Conservation (phyloP, 2,113 vertebrate genomes). For the Lagopus leucura region DNA sequence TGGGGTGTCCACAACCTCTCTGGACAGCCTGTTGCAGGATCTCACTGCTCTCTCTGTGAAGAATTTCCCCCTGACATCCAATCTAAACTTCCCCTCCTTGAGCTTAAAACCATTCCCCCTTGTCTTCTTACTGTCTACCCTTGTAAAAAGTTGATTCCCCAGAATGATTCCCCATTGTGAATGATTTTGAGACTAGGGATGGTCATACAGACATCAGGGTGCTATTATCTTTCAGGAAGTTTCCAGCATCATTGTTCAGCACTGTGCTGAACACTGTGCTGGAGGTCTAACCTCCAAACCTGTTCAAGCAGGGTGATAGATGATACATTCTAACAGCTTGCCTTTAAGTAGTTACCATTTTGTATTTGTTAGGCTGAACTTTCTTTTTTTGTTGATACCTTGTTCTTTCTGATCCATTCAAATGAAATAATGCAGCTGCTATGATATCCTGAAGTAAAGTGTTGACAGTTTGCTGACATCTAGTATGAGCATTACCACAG, state of each 20-base stretch:
- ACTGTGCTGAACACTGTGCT: not conserved
- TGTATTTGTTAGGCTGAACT: not conserved
- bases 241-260: not conserved
- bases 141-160: too few species aligned
- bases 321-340: not conserved
- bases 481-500: not conserved
- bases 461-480: not conserved
- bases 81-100: too few species aligned
- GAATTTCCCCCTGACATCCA: too few species aligned
- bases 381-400: not conserved
- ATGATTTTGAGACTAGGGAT: not conserved
- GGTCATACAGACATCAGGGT: not conserved
- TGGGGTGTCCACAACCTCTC: too few species aligned
- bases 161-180: not conserved
- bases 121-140: too few species aligned
- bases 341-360: not conserved
- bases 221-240: not conserved
- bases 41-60: too few species aligned
- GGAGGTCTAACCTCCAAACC: not conserved
- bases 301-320: not conserved
- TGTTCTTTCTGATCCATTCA: not conserved
- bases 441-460: not conserved
- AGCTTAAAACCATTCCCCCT: too few species aligned
- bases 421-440: not conserved
- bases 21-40: too few species aligned